Percentiles rank a stretch among this genome's conserved stretches.
Conservation (phyloP, 2,888 invertebrate species). For the Orthonevra nobilis region DNA sequence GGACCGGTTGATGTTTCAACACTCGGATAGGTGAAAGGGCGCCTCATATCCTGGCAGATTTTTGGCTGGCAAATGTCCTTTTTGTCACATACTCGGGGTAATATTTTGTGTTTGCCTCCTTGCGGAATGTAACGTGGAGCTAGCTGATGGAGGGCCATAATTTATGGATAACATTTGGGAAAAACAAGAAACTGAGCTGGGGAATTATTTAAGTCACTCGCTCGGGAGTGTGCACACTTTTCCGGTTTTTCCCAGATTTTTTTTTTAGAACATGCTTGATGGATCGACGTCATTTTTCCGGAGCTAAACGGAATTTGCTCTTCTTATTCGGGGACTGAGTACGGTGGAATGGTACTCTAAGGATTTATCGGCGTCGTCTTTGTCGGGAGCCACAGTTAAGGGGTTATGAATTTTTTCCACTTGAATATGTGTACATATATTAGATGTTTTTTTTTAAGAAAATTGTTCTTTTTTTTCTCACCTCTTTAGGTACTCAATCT, state of each 20-base stretch:
- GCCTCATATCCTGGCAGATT: constrained; percentile 30
- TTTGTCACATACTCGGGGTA: constrained; percentile 59
- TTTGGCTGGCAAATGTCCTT: constrained; percentile 50
- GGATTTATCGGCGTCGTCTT: constrained; percentile 43
- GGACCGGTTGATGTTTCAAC: constrained; percentile 44
- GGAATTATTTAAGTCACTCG: constrained; percentile 46
- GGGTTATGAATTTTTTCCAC: constrained; percentile 16
- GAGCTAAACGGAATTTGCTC: constrained; percentile 37
- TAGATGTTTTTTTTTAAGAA: constrained; percentile 7
- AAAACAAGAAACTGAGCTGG: constrained; percentile 26
- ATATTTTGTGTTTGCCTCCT: constrained; percentile 24
- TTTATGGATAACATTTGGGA: constrained; percentile 62
- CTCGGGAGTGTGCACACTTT: constrained; percentile 20
- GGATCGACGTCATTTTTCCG: constrained; percentile 54
- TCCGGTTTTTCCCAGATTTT: constrained; percentile 32
- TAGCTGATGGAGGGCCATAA: constrained; percentile 46
- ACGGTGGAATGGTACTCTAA: neutral
- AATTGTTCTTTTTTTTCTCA: constrained; percentile 43
- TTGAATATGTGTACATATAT: constrained; percentile 2
- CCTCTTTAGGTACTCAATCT: constrained; percentile 48
- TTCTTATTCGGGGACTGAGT: neutral
- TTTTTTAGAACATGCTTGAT: constrained; percentile 49
- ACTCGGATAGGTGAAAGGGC: constrained; percentile 34
- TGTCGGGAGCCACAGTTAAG: constrained; percentile 30
- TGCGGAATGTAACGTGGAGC: neutral